Percentiles rank a stretch among this genome's conserved stretches.
Conservation (phyloP, 2,797 vertebrate genomes). For the Poecilia picta region DNA sequence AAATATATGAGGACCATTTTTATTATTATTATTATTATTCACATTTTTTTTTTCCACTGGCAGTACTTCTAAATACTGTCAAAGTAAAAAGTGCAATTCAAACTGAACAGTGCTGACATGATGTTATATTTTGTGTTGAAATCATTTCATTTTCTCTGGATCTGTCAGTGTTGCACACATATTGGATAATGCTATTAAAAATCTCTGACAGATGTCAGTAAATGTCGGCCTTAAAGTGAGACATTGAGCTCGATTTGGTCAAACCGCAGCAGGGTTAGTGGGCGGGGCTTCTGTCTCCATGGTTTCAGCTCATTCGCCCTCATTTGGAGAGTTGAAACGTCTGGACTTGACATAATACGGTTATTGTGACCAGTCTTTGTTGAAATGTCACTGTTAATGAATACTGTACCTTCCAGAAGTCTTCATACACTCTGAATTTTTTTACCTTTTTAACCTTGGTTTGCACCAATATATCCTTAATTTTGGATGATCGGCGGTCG, state of each 20-base stretch:
- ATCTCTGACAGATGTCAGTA: neutral
- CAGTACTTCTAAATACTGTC: neutral
- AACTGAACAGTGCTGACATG: neutral
- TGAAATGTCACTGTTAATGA: neutral
- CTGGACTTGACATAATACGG: neutral
- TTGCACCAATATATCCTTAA: neutral
- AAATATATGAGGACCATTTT: neutral
- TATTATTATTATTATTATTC: neutral
- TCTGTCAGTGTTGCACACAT: neutral
- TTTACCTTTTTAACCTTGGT: neutral
- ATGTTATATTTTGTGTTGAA: neutral
- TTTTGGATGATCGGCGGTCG: too few species aligned
- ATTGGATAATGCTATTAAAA: neutral
- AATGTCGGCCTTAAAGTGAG: neutral
- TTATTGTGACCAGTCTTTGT: neutral
- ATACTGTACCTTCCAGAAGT: neutral
- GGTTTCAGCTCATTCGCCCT: neutral
- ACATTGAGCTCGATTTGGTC: neutral
- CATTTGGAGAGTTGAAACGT: neutral
- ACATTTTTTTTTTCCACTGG: neutral
- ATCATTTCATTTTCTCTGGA: neutral
- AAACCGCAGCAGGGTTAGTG: neutral
- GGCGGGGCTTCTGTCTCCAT: neutral
- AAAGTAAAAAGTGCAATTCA: neutral
- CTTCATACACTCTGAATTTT: neutral